Evolutionary conservation across 2,888 invertebrate species (phyloP).

Genomic region (Aelia acuminata): DNA sequence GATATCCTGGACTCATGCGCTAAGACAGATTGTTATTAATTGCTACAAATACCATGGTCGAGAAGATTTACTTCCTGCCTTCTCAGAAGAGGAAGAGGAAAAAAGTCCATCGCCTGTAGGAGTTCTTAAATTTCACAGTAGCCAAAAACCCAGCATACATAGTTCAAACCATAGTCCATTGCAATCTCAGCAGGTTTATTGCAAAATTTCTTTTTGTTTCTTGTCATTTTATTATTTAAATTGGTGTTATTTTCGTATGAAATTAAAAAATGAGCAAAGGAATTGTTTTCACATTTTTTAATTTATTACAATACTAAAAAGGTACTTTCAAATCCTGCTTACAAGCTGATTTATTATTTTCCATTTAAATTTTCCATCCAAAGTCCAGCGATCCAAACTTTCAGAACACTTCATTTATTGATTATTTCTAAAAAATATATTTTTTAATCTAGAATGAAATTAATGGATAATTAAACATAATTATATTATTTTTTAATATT

Average conservation of each 20-base stretch:
- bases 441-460: no score
- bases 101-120: slow-evolving; percentile 66
- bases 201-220: slow-evolving; percentile 2
- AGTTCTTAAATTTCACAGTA: slow-evolving; percentile 71
- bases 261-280: not conserved
- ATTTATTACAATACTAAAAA: no score
- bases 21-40: slow-evolving; percentile 96
- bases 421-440: no score
- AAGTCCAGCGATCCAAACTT: no score
- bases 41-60: slow-evolving; percentile 98
- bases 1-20: slow-evolving; percentile 98
- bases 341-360: no score
- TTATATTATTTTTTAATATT: no score
- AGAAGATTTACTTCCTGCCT: slow-evolving; percentile 94
- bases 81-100: slow-evolving; percentile 88
- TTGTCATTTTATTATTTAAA: not conserved
- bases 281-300: not conserved
- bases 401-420: no score
- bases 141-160: slow-evolving; percentile 70
- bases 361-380: no score
- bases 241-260: not conserved
- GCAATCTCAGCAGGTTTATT: slow-evolving; percentile 62
- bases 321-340: no score
- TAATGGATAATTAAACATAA: no score
- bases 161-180: slow-evolving; percentile 68